Evolutionary conservation across 2,797 vertebrate genomes (phyloP), one percentile per base, ranked within the genome.

Genomic region (Anas bahamensis): DNA sequence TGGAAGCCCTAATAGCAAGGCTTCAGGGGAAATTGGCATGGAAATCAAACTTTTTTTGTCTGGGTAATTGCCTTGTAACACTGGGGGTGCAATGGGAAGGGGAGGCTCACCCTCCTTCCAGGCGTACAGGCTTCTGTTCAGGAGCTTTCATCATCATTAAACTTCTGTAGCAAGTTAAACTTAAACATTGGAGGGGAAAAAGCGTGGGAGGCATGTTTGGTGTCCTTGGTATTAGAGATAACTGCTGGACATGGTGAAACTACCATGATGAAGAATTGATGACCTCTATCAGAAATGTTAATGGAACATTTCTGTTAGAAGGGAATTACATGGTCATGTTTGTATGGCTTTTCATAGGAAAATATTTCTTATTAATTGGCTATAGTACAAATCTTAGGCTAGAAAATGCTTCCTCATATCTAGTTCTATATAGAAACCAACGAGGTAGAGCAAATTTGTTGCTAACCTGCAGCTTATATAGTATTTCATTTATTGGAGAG

Each of bases 281-380:
- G 50, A 79, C 70, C 39, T 89, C 66, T 52, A 78, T 78, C 81
- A 90, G 86, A 93, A 93, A 83, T 59, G 78, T 46, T 94, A 94
- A 94, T 83, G 82, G 90, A 93, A 94, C 31, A 26, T 86, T 93
- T 89, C 82, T 89, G 74, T 92, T 93, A 73, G 85, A 89, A 50
- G 71, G 53, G 74, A 93, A 92, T 95, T 92, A 93, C 44, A 50
- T 50, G 68, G 63, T 82, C 68, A 81, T 88, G 76, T 95, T 95
- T 94, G 83, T 91, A 82, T 84, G 77, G 74, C 60, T 95, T 92
- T 92, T 82, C 64, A 31, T 55, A 74, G 48, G 80, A 83, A 93
- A 93, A 79, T 77, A 92, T 82, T 92, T 95, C 74, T 89, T 88
- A 88, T 84, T 92, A 95, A 95, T 74, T 83, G 19, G 41, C 53